Evolutionary conservation across 2,888 invertebrate species (phyloP).

Genomic region (Thereva nobilitata): DNA sequence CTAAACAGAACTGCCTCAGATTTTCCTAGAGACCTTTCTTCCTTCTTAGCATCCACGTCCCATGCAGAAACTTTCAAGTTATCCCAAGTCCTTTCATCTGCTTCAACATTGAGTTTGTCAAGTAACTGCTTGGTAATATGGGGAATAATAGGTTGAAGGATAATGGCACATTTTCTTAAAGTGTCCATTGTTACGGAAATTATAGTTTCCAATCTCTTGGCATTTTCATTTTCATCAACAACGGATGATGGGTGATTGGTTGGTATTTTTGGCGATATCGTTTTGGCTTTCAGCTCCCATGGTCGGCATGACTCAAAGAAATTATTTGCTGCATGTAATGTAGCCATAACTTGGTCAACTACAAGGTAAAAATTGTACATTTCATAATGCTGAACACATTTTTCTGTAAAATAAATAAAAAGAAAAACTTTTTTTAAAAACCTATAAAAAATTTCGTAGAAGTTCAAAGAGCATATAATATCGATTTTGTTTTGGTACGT

Average conservation of each 20-base stretch:
- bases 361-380: slow-evolving; percentile 81
- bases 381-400: slow-evolving; percentile 70
- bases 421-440: slow-evolving; percentile 15
- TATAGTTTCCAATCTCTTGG: slow-evolving; percentile 69
- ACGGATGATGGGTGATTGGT: slow-evolving; percentile 23
- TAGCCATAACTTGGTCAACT: slow-evolving; percentile 74
- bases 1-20: slow-evolving; percentile 52
- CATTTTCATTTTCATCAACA: slow-evolving; percentile 57
- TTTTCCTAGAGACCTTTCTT: slow-evolving; percentile 18
- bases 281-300: slow-evolving; percentile 77
- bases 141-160: slow-evolving; percentile 87
- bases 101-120: slow-evolving; percentile 66
- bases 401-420: slow-evolving; percentile 57
- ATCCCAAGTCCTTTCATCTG: slow-evolving; percentile 60
- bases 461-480: neutral
- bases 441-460: neutral
- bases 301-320: slow-evolving; percentile 87
- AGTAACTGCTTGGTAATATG: slow-evolving; percentile 69
- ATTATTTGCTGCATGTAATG: slow-evolving; percentile 77
- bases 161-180: slow-evolving; percentile 75
- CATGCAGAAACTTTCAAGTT: slow-evolving; percentile 50
- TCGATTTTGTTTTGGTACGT: neutral
- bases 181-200: slow-evolving; percentile 85
- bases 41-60: slow-evolving; percentile 7
- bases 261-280: neutral